Evolutionary conservation across 2,797 vertebrate species (phyloP).

Genomic region (Phyllotis vaccarum): DNA sequence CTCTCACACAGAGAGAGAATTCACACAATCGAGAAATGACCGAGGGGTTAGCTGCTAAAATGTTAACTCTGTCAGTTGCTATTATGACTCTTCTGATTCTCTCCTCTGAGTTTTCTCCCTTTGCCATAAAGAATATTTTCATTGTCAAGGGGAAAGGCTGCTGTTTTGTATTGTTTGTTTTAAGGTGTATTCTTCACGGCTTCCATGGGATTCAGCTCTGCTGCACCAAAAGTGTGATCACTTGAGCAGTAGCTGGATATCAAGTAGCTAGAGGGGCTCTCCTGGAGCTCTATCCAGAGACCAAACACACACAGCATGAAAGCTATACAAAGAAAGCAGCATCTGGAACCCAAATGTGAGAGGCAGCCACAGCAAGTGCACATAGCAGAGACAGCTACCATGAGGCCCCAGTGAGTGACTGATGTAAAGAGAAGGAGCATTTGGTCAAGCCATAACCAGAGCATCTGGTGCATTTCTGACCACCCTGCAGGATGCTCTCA

Average conservation of each 20-base stretch:
- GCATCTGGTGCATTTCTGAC: not conserved
- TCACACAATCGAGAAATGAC: not conserved
- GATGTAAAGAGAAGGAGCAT: not conserved
- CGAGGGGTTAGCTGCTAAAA: not conserved
- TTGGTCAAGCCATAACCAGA: fast-evolving
- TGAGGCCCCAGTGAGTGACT: fast-evolving
- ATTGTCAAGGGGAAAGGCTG: not conserved
- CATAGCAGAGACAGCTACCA: not conserved
- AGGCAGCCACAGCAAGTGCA: fast-evolving
- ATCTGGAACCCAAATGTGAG: not conserved
- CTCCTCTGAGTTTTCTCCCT: conserved; percentile 1
- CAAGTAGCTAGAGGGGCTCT: not conserved
- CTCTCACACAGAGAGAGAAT: not conserved
- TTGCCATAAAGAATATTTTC: conserved; percentile 8
- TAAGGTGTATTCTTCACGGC: not conserved
- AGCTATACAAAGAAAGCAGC: not conserved
- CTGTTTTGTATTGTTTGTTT: not conserved
- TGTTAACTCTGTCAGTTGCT: not conserved
- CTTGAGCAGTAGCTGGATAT: not conserved
- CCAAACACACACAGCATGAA: not conserved
- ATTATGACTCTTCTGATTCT: not conserved
- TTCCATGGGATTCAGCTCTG: not conserved
- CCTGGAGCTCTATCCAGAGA: not conserved
- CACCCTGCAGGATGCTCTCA: not conserved
- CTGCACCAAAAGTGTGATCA: not conserved